Base-by-base conservation (phyloP, 2,113 vertebrate genomes). In the Amblyopsis rosae region DNA sequence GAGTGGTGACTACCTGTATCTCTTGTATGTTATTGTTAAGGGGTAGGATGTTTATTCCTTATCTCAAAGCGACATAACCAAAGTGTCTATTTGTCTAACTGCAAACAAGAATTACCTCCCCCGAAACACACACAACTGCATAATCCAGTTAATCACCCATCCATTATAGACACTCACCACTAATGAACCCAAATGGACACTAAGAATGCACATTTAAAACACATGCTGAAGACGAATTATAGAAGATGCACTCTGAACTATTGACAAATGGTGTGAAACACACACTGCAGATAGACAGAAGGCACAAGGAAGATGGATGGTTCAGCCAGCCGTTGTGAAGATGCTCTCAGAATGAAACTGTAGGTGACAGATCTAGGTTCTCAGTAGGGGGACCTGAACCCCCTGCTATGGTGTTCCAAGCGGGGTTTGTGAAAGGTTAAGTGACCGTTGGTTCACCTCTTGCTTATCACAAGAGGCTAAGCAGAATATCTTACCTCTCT, bases 241-340 rank as follows among this genome's bases (percentile, higher is more conserved):
- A 59, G 73, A 82, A 86, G 85, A 86, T 82, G 82, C 89, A 86
- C 87, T 86, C 87, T 87, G 86, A 89, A 86, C 86, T 88, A 80
- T 82, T 87, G 88, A 89, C 88, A 86, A 91, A 88, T 88, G 90
- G 79, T 48, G 19, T 76, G 72, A 87, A 69, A 70, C 76, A 63
- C 55, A 81, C 75, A 81, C 77, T 71, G 17, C 5, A 6, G 62
- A 84, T 70, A 82, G 70, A 82, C 77, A 78, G 62, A 75, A 86
- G 75, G 70, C 77, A 62, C 59, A 50, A 63, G 65, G 71, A 87
- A 89, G 86, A 90, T 64, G 66, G 80, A 91, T 79, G 79, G 69
- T 58, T 0, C 41, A 26, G 49, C 4, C 0, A 12, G 15, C 56
- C 46, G 10, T 73, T 3, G 73, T 19, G 61, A 72, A 72, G 71